These are phyloP conservation scores for Cheilosia grossa DNA, from an alignment of 2,888 invertebrate species.

Conservation along the genomic window DNA sequence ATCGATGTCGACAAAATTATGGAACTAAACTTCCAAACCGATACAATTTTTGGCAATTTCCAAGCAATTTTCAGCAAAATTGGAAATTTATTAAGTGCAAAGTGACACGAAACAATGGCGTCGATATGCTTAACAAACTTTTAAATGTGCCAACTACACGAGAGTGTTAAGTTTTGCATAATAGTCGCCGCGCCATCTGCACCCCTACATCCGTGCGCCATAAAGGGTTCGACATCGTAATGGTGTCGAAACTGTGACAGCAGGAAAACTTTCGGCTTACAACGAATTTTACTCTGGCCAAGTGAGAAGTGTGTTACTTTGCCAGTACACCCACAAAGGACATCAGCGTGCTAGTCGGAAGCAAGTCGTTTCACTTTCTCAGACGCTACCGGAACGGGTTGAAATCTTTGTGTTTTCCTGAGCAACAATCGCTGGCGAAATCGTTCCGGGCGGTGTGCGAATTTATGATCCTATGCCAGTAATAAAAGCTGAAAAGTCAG, in stretches of 20 bases:
- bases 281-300: constrained; percentile 46
- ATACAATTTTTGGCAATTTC: constrained; percentile 75
- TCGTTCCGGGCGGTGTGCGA: constrained; percentile 74
- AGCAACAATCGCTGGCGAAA: constrained; percentile 75
- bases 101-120: constrained; percentile 76
- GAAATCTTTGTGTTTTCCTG: constrained; percentile 60
- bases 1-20: constrained; percentile 77
- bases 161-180: constrained; percentile 69
- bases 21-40: constrained; percentile 62
- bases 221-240: constrained; percentile 59
- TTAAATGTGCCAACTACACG: constrained; percentile 74
- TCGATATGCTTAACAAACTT: constrained; percentile 76
- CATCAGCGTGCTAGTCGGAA: constrained; percentile 51
- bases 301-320: constrained; percentile 37
- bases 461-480: constrained; percentile 75
- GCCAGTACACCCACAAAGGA: constrained; percentile 56
- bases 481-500: constrained; percentile 67
- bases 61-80: constrained; percentile 75
- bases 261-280: constrained; percentile 42
- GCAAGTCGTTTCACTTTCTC: constrained; percentile 57
- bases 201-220: constrained; percentile 40
- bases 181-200: constrained; percentile 71
- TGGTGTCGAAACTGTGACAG: constrained; percentile 63
- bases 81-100: constrained; percentile 77
- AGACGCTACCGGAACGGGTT: constrained; percentile 59